Evolutionary conservation across 2,888 invertebrate species (phyloP).

Genomic region (Orgyia antiqua): DNA sequence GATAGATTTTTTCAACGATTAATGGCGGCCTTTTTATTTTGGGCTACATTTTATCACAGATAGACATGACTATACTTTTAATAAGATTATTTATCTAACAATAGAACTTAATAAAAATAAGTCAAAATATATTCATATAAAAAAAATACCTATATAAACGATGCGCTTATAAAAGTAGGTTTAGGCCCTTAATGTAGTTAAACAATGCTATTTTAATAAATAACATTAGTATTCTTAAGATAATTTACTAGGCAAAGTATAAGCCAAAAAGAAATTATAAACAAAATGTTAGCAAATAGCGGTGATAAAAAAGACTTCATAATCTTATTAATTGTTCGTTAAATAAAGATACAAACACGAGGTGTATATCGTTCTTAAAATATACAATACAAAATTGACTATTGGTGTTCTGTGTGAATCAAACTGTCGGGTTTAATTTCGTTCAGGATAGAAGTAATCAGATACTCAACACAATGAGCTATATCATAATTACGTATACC

Average conservation of each 20-base stretch:
- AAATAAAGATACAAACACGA: no score
- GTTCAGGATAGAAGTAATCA: constrained; percentile 10
- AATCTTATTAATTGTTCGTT: no score
- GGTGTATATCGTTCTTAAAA: constrained; percentile 9
- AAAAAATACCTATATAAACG: no score
- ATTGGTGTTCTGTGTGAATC: constrained; percentile 42
- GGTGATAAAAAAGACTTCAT: no score
- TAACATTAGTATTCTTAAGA: no score
- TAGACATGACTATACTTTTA: background rate
- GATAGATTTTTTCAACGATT: no score
- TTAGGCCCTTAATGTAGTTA: no score
- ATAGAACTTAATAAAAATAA: background rate
- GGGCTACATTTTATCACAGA: background rate
- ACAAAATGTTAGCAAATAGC: background rate
- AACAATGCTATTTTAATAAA: no score
- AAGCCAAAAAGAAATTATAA: background rate
- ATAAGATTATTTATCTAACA: constrained; percentile 1
- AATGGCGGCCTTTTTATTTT: background rate
- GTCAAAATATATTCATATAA: background rate
- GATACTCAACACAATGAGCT: constrained; percentile 6
- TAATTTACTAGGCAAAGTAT: background rate
- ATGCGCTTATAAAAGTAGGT: no score
- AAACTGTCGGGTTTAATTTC: constrained; percentile 26
- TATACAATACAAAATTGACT: constrained; percentile 33
- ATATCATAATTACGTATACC: no score